These are phyloP conservation scores for Psittacara wagleri DNA, from an alignment of 2,113 vertebrate species.

Conservation along the genomic window DNA sequence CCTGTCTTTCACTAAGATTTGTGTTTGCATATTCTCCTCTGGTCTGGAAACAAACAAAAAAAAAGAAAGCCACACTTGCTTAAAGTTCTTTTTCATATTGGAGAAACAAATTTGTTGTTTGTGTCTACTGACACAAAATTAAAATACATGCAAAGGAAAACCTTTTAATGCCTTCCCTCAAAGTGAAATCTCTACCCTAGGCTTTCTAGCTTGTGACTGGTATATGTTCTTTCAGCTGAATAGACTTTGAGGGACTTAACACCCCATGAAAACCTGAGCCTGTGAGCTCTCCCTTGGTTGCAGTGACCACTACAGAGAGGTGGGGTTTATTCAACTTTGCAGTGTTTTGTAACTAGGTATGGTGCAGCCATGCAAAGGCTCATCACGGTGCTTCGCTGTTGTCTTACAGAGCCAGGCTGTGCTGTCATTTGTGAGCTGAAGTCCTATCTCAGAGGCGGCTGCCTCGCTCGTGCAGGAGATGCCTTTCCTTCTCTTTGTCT, in stretches of 20 bases:
- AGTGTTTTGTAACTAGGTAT: not conserved
- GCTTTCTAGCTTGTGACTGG: not conserved
- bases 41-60: not conserved
- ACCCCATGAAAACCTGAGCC: not conserved
- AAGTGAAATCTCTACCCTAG: not conserved
- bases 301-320: not conserved
- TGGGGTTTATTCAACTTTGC: not conserved
- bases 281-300: not conserved
- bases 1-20: not conserved
- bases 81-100: not conserved
- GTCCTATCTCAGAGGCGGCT: not conserved
- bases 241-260: not conserved
- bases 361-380: not conserved
- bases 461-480: not conserved
- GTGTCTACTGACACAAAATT: not conserved
- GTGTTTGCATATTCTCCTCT: not conserved
- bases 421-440: not conserved
- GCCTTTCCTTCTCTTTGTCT: not conserved
- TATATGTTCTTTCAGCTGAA: not conserved
- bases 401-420: not conserved
- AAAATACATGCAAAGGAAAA: not conserved
- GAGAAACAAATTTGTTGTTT: not conserved
- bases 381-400: accelerated
- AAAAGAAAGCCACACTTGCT: not conserved
- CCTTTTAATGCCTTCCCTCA: not conserved